Percentiles rank a stretch among this genome's conserved stretches.
phyloP scores from a whole-genome alignment of 2,888 invertebrate genomes.

The Nymphalis c-album region DNA sequence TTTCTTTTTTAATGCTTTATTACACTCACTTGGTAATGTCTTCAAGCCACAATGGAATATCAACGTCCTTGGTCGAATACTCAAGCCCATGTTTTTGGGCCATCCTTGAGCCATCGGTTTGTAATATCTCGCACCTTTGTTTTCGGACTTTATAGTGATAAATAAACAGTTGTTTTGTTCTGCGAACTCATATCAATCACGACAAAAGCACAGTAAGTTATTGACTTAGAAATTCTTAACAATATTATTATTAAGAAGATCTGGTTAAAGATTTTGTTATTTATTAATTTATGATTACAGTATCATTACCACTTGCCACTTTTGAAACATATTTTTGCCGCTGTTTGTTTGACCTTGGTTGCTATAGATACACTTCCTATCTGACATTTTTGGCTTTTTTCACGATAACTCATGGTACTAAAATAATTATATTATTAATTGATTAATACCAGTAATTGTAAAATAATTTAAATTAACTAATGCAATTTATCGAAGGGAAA shows the following conservation, averaged over 20 bases:
- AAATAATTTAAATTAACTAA: too few species aligned
- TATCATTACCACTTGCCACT: constrained; percentile 65
- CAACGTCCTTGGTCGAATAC: constrained; percentile 56
- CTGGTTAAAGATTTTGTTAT: constrained; percentile 18
- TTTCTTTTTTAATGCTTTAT: background rate
- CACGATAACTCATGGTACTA: too few species aligned
- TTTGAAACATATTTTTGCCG: constrained; percentile 73
- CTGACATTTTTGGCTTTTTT: too few species aligned
- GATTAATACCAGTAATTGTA: too few species aligned
- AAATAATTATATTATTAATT: too few species aligned
- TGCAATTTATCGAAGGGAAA: too few species aligned
- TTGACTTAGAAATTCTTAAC: background rate
- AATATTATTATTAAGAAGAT: background rate
- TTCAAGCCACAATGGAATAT: constrained; percentile 70
- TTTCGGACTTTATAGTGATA: constrained; percentile 27
- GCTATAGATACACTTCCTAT: constrained; percentile 49
- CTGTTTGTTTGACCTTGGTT: constrained; percentile 81
- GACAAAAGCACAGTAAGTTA: background rate
- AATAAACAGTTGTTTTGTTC: constrained; percentile 19
- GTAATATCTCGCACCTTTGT: constrained; percentile 24
- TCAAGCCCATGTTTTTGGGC: constrained; percentile 64
- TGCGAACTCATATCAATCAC: constrained; percentile 12
- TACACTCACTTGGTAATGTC: constrained; percentile 72
- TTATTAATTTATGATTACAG: constrained; percentile 42
- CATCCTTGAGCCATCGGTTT: constrained; percentile 69